Evolutionary conservation across 2,113 vertebrate species (phyloP).

Genomic region (Nibea coibor): DNA sequence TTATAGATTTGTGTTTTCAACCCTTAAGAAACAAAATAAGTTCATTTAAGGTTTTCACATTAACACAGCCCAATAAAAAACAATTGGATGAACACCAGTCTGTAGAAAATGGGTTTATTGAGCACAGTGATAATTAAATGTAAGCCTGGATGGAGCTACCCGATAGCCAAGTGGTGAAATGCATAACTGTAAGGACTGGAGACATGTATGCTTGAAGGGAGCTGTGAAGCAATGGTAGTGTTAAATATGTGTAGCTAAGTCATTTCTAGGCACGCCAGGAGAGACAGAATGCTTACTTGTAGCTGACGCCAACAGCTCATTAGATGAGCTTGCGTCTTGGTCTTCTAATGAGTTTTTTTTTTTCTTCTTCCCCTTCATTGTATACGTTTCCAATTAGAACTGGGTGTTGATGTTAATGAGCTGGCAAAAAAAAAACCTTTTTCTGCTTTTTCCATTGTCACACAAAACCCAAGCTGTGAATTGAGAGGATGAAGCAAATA

Average conservation of each 20-base stretch:
- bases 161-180: neutral
- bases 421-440: neutral
- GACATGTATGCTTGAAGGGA: neutral
- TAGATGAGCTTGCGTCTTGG: constrained; percentile 14
- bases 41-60: constrained; percentile 3
- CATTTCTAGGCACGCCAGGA: neutral
- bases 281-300: neutral
- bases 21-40: neutral
- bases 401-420: constrained; percentile 27
- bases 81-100: neutral
- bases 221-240: neutral
- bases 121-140: constrained; percentile 15
- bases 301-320: constrained; percentile 30
- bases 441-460: constrained; percentile 4
- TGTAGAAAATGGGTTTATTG: constrained; percentile 1
- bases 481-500: neutral
- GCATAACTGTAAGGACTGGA: neutral
- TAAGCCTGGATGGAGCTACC: neutral
- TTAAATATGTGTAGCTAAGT: constrained; percentile 4
- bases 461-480: constrained; percentile 12
- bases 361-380: neutral
- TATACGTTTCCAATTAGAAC: constrained; percentile 26
- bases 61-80: constrained; percentile 13
- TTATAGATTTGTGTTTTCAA: constrained; percentile 7
- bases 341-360: constrained; percentile 11